Percentiles rank a stretch among this genome's conserved stretches.
Conservation (phyloP, 2,113 vertebrate genomes). For the Sinocyclocheilus anophthalmus region DNA sequence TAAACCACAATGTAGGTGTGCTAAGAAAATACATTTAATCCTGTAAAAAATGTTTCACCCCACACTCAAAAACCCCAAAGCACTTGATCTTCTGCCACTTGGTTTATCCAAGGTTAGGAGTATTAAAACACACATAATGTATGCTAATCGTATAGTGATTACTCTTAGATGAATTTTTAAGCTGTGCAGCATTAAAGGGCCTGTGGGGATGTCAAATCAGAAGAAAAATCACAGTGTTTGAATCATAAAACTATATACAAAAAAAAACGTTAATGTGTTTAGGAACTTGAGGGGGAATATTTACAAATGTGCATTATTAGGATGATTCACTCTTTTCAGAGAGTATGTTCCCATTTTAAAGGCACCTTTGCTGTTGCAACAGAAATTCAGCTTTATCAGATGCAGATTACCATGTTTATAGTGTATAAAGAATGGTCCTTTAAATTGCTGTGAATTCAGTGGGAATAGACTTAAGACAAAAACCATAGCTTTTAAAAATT, state of each 20-base stretch:
- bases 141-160: constrained; percentile 9
- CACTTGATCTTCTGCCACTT: neutral
- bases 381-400: neutral
- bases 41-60: neutral
- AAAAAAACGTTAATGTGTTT: neutral
- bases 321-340: neutral
- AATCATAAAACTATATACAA: neutral
- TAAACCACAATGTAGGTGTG: neutral
- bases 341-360: neutral
- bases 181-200: neutral
- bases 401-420: neutral
- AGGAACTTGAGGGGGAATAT: neutral
- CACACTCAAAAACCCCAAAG: neutral
- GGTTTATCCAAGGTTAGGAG: neutral
- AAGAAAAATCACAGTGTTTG: neutral
- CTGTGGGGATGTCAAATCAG: neutral
- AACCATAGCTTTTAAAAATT: neutral
- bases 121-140: constrained; percentile 31
- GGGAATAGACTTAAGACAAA: neutral
- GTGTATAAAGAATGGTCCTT: neutral
- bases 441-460: neutral
- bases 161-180: constrained; percentile 7
- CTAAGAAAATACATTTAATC: neutral
- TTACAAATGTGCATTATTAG: neutral
- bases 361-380: neutral